Evolutionary conservation across 2,797 vertebrate species (phyloP), one percentile per base, ranked within the genome.

Genomic region (Nannoperca obscura): DNA sequence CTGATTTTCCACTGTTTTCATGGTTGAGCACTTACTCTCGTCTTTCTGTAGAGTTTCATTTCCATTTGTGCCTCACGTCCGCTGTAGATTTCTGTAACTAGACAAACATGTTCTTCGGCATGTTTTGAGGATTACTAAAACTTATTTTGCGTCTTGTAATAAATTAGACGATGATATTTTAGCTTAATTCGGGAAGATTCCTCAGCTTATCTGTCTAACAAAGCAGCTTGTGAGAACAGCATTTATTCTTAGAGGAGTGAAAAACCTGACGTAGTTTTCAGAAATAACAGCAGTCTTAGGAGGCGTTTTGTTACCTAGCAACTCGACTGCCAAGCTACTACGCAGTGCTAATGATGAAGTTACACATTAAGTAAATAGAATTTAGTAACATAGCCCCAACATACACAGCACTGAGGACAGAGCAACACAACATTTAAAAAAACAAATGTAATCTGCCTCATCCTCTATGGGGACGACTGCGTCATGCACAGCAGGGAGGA

Each of bases 291-390:
- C 87, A 55, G 83, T 85, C 82, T 84, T 84, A 72, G 89, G 78
- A 91, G 85, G 86, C 80, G 70, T 90, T 90, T 91, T 79, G 94
- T 95, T 94, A 83, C 94, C 93, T 89, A 94, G 94, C 94, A 95
- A 95, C 94, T 86, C 78, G 20, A 46, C 78, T 75, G 89, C 67
- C 91, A 90, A 87, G 76, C 87, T 75, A 81, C 79, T 86, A 91
- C 62, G 55, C 70, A 49, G 77, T 13, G 54, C 55, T 84, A 81
- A 89, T 84, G 83, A 50, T 80, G 81, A 92, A 76, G 80, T 88
- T 86, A 71, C 87, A 84, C 78, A 75, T 82, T 69, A 80, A 83
- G 76, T 54, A 74, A 83, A 81, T 7, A 34, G 36, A 73, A 81
- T 64, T 74, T 76, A 27, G 85, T 60, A 76, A 76, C 74, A 15